These are phyloP conservation scores for Nematolebias whitei DNA, from an alignment of 2,113 vertebrate species.

Conservation along the genomic window DNA sequence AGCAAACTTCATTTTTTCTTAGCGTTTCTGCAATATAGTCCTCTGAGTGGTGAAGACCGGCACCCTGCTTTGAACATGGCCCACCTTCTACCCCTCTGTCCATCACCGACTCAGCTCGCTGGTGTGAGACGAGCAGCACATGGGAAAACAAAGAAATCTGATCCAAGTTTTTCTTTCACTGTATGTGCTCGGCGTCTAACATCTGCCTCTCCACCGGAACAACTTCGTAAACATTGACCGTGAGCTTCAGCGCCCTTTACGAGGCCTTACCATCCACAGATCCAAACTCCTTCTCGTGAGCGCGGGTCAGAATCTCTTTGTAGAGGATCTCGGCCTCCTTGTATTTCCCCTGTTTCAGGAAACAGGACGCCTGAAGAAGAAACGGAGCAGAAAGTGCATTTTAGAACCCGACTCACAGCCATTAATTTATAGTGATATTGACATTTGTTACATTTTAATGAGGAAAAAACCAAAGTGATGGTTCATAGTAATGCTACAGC, in stretches of 20 bases:
- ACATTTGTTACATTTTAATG: no score
- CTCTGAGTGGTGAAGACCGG: conserved; percentile 37
- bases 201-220: not conserved
- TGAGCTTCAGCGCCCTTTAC: not conserved
- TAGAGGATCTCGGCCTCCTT: conserved; percentile 95
- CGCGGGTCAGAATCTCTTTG: conserved; percentile 97
- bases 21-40: conserved; percentile 27
- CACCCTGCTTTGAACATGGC: conserved; percentile 41
- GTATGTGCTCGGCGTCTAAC: conserved; percentile 1
- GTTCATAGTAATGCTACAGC: no score
- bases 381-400: conserved; percentile 22
- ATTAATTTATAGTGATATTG: no score
- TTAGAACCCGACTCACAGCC: conserved; percentile 32
- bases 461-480: no score
- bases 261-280: conserved; percentile 91
- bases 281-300: conserved; percentile 98
- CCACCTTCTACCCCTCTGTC: conserved; percentile 48
- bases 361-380: conserved; percentile 91
- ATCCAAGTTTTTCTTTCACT: no score
- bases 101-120: conserved; percentile 28
- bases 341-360: conserved; percentile 97
- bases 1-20: conserved; percentile 46
- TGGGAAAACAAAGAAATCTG: no score
- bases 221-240: not conserved
- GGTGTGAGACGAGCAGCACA: no score